Percentiles rank a stretch among this genome's conserved stretches.
Evolutionary conservation across 2,113 vertebrate species (phyloP).

Genomic region (Labeo catla): DNA sequence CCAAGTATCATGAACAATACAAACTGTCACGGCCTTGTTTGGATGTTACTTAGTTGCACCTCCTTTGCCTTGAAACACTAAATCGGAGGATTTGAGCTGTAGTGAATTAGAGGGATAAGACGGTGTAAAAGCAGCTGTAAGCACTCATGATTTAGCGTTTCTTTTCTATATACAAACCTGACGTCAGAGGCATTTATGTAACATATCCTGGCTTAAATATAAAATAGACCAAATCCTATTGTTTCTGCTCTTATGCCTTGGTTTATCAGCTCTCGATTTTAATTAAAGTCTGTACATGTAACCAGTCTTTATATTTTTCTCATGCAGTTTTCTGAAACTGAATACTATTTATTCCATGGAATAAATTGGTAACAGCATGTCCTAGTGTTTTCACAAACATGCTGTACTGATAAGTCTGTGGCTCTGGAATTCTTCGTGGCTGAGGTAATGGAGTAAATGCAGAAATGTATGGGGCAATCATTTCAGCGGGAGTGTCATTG

Average conservation of each 20-base stretch:
- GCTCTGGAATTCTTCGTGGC: constrained; percentile 27
- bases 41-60: constrained; percentile 9
- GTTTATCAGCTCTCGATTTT: background rate
- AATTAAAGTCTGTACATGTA: constrained; percentile 16
- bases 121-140: background rate
- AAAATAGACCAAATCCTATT: background rate
- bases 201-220: background rate
- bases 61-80: background rate
- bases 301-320: background rate
- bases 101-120: background rate
- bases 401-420: constrained; percentile 20
- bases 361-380: constrained; percentile 12
- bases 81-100: background rate
- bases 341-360: constrained; percentile 28
- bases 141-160: background rate
- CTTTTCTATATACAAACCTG: constrained; percentile 3
- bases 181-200: background rate
- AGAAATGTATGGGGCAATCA: constrained; percentile 4
- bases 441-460: constrained; percentile 42
- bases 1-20: constrained; percentile 49
- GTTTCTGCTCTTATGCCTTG: background rate
- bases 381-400: constrained; percentile 32
- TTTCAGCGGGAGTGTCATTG: background rate
- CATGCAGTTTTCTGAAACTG: background rate
- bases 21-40: constrained; percentile 35